Conservation (phyloP, 2,888 invertebrate genomes). For the Aplocera efformata region DNA sequence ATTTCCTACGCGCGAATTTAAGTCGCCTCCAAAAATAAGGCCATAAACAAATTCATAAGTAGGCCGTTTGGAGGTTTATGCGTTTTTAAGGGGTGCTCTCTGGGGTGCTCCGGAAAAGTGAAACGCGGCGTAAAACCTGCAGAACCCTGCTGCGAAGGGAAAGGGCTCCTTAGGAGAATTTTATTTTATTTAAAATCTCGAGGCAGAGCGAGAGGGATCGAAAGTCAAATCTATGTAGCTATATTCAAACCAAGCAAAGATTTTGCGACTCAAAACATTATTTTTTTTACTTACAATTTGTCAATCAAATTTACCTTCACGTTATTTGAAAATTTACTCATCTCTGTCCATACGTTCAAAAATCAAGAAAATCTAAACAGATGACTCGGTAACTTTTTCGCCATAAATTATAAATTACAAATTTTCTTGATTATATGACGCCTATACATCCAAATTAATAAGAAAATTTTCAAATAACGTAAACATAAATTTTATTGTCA, state of each 20-base stretch:
- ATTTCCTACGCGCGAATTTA: conserved; percentile 49
- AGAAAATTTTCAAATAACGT: too few relatives aligned
- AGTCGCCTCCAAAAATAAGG: conserved; percentile 58
- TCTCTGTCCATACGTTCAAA: too few relatives aligned
- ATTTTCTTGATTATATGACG: too few relatives aligned
- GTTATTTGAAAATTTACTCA: too few relatives aligned
- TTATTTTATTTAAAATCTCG: conserved; percentile 29
- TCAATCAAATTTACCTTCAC: too few relatives aligned
- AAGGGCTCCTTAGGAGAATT: conserved; percentile 27
- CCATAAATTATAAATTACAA: too few relatives aligned
- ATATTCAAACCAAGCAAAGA: conserved; percentile 3
- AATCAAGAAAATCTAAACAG: too few relatives aligned
- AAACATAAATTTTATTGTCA: too few relatives aligned
- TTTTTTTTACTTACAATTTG: too few relatives aligned
- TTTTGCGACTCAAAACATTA: background rate
- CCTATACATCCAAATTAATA: too few relatives aligned
- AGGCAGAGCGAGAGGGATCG: conserved; percentile 10
- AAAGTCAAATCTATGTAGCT: conserved; percentile 12
- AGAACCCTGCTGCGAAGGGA: conserved; percentile 59
- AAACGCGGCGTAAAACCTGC: conserved; percentile 69
- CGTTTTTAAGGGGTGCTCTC: conserved; percentile 69
- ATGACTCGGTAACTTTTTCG: too few relatives aligned
- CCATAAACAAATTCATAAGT: conserved; percentile 80
- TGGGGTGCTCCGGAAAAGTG: conserved; percentile 64
- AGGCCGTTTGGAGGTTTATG: conserved; percentile 72